Evolutionary conservation across 35 echinoderm and acorn worm species (phyloP), one percentile per base, ranked within the genome.

Genomic region (Apostichopus parvimensis): DNA sequence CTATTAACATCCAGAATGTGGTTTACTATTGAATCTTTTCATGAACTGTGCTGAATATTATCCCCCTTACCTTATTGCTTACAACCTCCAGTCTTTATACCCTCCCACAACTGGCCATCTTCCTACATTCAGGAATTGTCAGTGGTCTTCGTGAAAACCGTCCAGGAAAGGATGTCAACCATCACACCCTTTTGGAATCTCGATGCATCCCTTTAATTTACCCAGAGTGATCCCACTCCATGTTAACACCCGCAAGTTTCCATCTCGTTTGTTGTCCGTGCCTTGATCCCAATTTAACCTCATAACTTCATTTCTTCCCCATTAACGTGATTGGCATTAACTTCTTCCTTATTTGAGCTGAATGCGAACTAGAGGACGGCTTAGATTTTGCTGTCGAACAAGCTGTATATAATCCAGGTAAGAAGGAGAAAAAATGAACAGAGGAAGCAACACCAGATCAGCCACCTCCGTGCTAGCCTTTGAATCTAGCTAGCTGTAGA

Each of bases 341-440:
- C 81, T 60, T 84, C 20, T 54, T 59, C 56, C 21, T 84, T 54
- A 60, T 24, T 84, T 84, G 81, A 84, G 81, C 81, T 84, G 81
- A 84, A 59, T 84, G 81, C 81, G 81, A 84, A 58, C 81, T 84
- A 58, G 81, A 84, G 6, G 81, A 84, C 58, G 71, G 20, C 14
- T 84, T 84, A 84, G 81, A 84, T 84, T 58, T 84, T 84, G 81
- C 17, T 84, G 54, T 59, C 25, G 81, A 84, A 58, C 54, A 59
- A 59, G 57, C 81, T 17, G 55, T 52, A 58, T 84, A 84, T 58
- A 84, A 13, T 18, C 81, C 81, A 84, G 81, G 81, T 84, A 84
- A 84, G 81, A 58, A 56, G 8, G 54, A 84, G 13, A 6, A 55
- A 84, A 18, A 22, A 75, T 75, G 71, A 75, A 75, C 1, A 75